Conservation (phyloP, 2,797 vertebrate genomes). For the Crocidura indochinensis region DNA sequence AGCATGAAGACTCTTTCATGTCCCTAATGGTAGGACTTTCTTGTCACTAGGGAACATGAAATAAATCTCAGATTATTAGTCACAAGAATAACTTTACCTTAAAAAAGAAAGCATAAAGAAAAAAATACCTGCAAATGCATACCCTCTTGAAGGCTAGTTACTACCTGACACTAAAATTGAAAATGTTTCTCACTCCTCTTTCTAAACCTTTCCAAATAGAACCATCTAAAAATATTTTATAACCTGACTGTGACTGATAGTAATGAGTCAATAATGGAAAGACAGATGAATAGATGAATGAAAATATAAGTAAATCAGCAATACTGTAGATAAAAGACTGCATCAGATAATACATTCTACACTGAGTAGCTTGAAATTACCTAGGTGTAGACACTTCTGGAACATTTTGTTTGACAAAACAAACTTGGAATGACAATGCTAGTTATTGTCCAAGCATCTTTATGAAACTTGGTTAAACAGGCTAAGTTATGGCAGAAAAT, state of each 20-base stretch:
- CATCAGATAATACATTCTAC: neutral
- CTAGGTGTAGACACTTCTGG: neutral
- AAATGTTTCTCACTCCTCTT: neutral
- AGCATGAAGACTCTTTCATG: constrained; percentile 9
- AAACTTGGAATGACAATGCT: constrained; percentile 10
- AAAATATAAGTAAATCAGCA: constrained; percentile 17
- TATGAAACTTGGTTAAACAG: constrained; percentile 69
- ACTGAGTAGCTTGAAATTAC: neutral
- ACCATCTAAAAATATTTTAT: neutral
- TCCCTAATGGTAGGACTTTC: neutral
- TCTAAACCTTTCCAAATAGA: constrained; percentile 48
- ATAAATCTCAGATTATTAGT: constrained; percentile 13
- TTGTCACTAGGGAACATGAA: no score
- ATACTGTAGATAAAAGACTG: neutral
- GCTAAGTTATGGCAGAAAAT: constrained; percentile 64
- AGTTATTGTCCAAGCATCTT: constrained; percentile 24
- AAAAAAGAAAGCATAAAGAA: neutral
- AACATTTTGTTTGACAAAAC: constrained; percentile 61
- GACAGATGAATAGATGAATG: constrained; percentile 10
- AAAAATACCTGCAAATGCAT: neutral
- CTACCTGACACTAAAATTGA: neutral
- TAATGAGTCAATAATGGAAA: neutral
- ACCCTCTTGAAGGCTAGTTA: neutral
- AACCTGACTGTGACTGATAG: neutral
- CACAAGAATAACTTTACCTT: neutral